Percentiles rank a stretch among this genome's conserved stretches.
These are phyloP conservation scores for Lochmaea capreae DNA, from an alignment of 2,888 invertebrate genomes.

Conservation along the genomic window DNA sequence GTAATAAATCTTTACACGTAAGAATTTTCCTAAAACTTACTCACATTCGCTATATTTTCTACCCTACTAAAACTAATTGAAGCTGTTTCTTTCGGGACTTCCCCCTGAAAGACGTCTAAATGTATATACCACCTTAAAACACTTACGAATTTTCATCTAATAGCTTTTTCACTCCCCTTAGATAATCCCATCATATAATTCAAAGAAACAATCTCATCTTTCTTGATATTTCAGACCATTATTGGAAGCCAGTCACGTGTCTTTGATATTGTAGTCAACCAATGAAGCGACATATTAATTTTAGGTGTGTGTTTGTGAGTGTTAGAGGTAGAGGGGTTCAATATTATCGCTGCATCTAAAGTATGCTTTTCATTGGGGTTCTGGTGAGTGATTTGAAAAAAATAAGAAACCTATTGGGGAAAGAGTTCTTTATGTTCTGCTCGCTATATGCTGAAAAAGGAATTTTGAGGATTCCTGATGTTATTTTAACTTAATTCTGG, in stretches of 20 bases:
- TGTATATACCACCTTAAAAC: background rate
- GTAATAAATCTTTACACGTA: too few relatives aligned
- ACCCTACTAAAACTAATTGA: background rate
- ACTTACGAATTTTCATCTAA: conserved; percentile 8
- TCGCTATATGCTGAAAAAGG: too few relatives aligned
- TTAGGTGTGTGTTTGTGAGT: conserved; percentile 16
- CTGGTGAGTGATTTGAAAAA: too few relatives aligned
- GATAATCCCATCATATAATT: background rate
- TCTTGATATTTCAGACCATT: conserved; percentile 18
- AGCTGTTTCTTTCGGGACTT: background rate
- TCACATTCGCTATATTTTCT: background rate
- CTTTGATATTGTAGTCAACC: conserved; percentile 33
- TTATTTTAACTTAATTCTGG: too few relatives aligned
- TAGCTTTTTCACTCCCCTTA: background rate
- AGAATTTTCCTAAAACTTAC: too few relatives aligned
- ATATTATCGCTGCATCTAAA: too few relatives aligned
- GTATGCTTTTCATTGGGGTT: too few relatives aligned
- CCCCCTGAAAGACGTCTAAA: too few relatives aligned
- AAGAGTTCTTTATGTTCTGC: too few relatives aligned
- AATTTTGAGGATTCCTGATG: too few relatives aligned
- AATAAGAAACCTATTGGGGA: too few relatives aligned
- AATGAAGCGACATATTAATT: conserved; percentile 31
- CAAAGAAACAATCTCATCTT: conserved; percentile 20
- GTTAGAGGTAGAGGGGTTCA: too few relatives aligned
- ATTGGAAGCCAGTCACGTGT: conserved; percentile 28